Conservation (phyloP, 1,140 invertebrate species). For the Scaptomyza montana region DNA sequence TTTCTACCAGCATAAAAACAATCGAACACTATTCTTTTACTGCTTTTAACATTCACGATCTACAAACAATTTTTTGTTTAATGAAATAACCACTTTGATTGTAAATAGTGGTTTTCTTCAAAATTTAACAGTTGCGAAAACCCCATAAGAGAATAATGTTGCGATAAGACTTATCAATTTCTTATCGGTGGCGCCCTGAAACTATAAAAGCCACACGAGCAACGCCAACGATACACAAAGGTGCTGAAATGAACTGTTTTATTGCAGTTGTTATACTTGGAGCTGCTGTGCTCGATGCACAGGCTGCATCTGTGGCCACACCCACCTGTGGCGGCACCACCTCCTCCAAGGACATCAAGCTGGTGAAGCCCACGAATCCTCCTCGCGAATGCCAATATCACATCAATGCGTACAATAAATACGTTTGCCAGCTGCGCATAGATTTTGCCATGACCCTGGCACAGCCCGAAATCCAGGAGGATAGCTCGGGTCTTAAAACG, state of each 20-base stretch:
- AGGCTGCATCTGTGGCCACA: slow-evolving; percentile 59
- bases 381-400: slow-evolving; percentile 65
- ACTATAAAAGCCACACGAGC: slow-evolving; percentile 47
- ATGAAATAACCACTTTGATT: slow-evolving; percentile 15
- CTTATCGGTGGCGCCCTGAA: slow-evolving; percentile 43
- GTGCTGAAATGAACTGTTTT: slow-evolving; percentile 42
- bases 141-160: background rate
- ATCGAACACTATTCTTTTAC: background rate
- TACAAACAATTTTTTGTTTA: slow-evolving; percentile 35
- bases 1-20: no score
- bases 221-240: background rate
- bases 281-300: slow-evolving; percentile 2
- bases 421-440: slow-evolving; percentile 76
- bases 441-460: slow-evolving; percentile 64
- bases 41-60: background rate
- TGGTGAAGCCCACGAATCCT: slow-evolving; percentile 59
- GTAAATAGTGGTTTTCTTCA: slow-evolving; percentile 33
- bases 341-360: slow-evolving; percentile 67
- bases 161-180: slow-evolving; percentile 55
- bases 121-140: background rate
- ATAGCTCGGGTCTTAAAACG: slow-evolving; percentile 35
- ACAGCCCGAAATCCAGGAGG: slow-evolving; percentile 49
- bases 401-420: slow-evolving; percentile 63
- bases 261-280: slow-evolving; percentile 22
- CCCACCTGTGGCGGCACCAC: slow-evolving; percentile 61